Percentiles rank a stretch among this genome's conserved stretches.
Evolutionary conservation across 2,113 vertebrate genomes (phyloP).

Genomic region (Aegithalos caudatus): DNA sequence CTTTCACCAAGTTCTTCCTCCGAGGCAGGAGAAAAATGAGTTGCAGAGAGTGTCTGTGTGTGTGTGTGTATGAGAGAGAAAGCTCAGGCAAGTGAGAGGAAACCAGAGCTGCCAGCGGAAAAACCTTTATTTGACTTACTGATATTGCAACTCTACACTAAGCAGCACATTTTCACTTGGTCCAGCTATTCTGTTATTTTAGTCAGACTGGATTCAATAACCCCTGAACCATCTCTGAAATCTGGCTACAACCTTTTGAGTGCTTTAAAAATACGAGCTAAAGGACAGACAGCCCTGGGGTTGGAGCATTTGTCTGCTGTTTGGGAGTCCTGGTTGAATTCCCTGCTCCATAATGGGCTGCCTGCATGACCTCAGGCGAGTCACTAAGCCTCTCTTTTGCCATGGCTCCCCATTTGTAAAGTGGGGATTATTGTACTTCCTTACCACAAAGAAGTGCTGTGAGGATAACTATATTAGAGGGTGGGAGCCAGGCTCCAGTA

Average conservation of each 20-base stretch:
- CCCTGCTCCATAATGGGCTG: background rate
- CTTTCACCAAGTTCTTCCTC: slow-evolving; percentile 30
- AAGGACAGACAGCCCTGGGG: background rate
- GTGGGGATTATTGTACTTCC: background rate
- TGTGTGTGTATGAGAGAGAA: background rate
- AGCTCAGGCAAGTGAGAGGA: background rate
- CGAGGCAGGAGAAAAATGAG: background rate
- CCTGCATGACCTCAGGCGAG: slow-evolving; percentile 4
- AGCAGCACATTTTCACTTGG: slow-evolving; percentile 25
- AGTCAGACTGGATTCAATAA: slow-evolving; percentile 44
- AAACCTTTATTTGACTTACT: slow-evolving; percentile 42
- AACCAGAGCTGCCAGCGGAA: slow-evolving; percentile 14
- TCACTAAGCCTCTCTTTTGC: slow-evolving; percentile 15
- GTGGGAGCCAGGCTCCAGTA: background rate
- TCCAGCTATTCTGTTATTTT: slow-evolving; percentile 49
- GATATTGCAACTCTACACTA: slow-evolving; percentile 41
- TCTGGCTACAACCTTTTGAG: slow-evolving; percentile 12
- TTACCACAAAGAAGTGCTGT: slow-evolving; percentile 1
- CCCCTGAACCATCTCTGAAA: slow-evolving; percentile 44
- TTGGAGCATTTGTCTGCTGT: background rate
- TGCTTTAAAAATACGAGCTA: background rate
- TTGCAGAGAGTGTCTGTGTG: background rate
- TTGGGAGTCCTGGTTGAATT: background rate
- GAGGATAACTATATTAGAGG: background rate
- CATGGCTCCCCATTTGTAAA: background rate